Evolutionary conservation across 1,140 invertebrate species (phyloP), one percentile per base, ranked within the genome.

Genomic region (Drosophila equinoxialis): DNA sequence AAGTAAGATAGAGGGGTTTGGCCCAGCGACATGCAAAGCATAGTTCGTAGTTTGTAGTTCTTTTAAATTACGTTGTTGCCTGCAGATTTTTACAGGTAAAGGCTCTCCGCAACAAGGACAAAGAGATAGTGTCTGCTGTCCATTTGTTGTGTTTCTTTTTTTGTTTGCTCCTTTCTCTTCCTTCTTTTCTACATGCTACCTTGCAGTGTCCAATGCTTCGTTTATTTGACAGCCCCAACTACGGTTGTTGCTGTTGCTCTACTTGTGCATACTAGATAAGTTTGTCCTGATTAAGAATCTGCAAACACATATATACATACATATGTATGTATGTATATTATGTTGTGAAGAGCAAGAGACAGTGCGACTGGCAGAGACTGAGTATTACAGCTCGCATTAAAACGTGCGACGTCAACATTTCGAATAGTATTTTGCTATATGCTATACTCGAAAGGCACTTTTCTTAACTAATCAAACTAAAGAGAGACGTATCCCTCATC

Each of bases 251-350:
- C 26, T 55, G 37, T 39, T 69, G 60, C 51, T 68, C 51, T 45
- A 55, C 64, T 72, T 89, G 74, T 89, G 84, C 85, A 89, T 89
- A 74, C 65, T 81, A 77, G 81, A 89, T 89, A 79, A 89, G 77
- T 73, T 84, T 26, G 66, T 73, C 62, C 84, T 89, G 84, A 89
- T 89, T 89, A 89, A 89, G 84, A 83, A 80, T 89, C 84, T 89
- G 68, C 69, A 74, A 68, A 87, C 37, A 69, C 54, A 68, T 63
- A 59, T 39, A 67, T 54, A n/a, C 39, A 26, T 11, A 55, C 26
- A 42, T 10, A 6, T 17, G 17, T n/a, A n/a, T 13, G 61, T 13
- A 65, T 8, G 57, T 41, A 48, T 17, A 48, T 23, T 23, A 23
- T 2, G 20, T 14, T 17, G 45, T 20, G 17, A 48, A 20, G 17